Conservation (phyloP, 2,797 vertebrate genomes). For the Chromis chromis region DNA sequence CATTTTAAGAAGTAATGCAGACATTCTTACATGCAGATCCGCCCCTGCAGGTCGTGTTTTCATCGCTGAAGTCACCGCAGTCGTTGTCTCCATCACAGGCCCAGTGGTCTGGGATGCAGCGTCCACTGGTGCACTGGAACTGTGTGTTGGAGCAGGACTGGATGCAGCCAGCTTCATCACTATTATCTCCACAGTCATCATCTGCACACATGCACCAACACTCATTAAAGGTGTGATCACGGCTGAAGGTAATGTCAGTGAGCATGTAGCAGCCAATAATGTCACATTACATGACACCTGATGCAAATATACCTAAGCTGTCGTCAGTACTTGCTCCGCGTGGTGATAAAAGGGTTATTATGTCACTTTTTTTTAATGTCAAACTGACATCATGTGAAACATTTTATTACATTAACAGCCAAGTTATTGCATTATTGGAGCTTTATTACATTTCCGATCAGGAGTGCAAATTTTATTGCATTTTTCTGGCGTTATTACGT, state of each 20-base stretch:
- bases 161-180: constrained; percentile 91
- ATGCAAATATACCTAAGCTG: too few species aligned
- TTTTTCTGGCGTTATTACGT: too few species aligned
- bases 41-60: constrained; percentile 90
- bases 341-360: too few species aligned
- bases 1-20: neutral
- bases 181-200: constrained; percentile 96
- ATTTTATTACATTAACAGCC: too few species aligned
- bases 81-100: constrained; percentile 97
- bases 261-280: too few species aligned
- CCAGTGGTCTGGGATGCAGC: constrained; percentile 95
- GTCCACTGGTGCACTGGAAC: constrained; percentile 92
- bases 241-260: neutral
- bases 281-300: too few species aligned
- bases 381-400: too few species aligned
- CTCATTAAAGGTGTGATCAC: neutral
- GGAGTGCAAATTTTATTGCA: too few species aligned
- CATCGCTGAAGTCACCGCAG: constrained; percentile 97
- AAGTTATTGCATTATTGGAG: too few species aligned
- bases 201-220: constrained; percentile 79
- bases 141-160: constrained; percentile 91
- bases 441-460: too few species aligned
- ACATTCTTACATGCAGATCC: constrained; percentile 78
- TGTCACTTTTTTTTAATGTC: too few species aligned
- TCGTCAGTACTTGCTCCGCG: too few species aligned